phyloP scores from a whole-genome alignment of 2,797 vertebrate species.

The Rhynchonycteris naso region DNA sequence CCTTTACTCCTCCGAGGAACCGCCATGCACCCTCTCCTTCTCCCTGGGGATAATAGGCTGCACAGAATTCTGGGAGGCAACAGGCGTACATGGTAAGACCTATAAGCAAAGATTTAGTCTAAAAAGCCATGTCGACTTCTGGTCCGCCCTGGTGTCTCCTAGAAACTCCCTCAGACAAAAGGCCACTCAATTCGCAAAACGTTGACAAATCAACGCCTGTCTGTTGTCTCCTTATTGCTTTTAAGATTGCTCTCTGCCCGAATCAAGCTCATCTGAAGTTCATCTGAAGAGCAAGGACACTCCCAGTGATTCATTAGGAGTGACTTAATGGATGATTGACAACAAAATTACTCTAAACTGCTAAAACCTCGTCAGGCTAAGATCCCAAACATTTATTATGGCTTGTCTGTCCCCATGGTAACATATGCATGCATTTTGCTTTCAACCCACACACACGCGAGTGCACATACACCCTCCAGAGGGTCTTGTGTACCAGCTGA shows the following conservation, averaged over 20 bases:
- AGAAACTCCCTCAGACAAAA: slow-evolving; percentile 7
- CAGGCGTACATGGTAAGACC: not conserved
- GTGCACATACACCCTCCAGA: slow-evolving; percentile 36
- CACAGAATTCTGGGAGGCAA: slow-evolving; percentile 1
- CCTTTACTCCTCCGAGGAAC: not conserved
- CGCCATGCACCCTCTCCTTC: not conserved
- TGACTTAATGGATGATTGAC: slow-evolving; percentile 57
- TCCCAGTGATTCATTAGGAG: slow-evolving; percentile 35
- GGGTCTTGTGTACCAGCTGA: slow-evolving; percentile 79
- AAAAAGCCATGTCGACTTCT: not conserved
- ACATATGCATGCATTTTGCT: slow-evolving; percentile 63
- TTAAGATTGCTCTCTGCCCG: slow-evolving; percentile 25
- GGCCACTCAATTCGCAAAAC: not conserved
- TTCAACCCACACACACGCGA: not conserved
- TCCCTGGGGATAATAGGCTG: not conserved
- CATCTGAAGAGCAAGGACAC: slow-evolving; percentile 6
- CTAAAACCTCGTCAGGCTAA: slow-evolving; percentile 73
- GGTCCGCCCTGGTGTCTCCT: not conserved
- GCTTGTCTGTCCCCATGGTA: slow-evolving; percentile 83
- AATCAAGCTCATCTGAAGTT: not conserved
- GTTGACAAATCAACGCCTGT: slow-evolving; percentile 19
- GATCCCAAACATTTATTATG: slow-evolving; percentile 71
- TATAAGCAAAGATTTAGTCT: not conserved
- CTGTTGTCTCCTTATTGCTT: not conserved
- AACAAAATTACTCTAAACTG: slow-evolving; percentile 69